A percentile compares a stretch with the other conserved stretches of the same genome.
Evolutionary conservation across 2,113 vertebrate genomes (phyloP).

Genomic region (Halichoerus grypus): DNA sequence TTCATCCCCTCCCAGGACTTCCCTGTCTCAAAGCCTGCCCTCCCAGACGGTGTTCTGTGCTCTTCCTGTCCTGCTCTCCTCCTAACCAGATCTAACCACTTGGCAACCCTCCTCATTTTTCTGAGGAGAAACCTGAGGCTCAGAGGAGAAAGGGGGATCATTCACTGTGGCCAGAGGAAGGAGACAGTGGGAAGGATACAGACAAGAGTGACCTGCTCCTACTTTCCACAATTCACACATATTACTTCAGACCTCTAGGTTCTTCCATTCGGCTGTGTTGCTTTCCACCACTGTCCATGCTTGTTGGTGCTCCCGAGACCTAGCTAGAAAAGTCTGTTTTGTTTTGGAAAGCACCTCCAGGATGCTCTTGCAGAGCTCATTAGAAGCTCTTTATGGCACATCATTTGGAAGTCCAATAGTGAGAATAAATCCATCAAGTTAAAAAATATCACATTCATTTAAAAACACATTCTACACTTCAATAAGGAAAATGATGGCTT

Average conservation of each 20-base stretch:
- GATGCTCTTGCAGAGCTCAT: neutral
- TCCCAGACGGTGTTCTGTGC: accelerated
- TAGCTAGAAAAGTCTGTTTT: neutral
- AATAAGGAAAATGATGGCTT: slow-evolving; percentile 5
- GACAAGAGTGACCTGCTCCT: neutral
- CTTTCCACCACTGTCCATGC: accelerated
- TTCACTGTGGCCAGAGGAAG: neutral
- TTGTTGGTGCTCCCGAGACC: neutral
- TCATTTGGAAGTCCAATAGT: slow-evolving; percentile 27
- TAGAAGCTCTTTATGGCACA: neutral
- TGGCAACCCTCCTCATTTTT: neutral
- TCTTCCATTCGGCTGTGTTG: neutral
- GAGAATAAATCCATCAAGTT: slow-evolving; percentile 36
- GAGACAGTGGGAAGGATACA: neutral
- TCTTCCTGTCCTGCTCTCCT: neutral
- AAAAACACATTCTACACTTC: neutral
- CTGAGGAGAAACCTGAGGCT: neutral
- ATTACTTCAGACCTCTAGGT: neutral
- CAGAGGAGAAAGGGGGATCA: neutral
- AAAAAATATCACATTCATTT: slow-evolving; percentile 22
- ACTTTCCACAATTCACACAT: neutral
- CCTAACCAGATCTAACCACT: neutral
- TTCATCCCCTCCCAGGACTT: accelerated
- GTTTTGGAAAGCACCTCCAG: neutral
- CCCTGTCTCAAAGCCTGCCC: neutral